These are phyloP conservation scores for Sepiola atlantica DNA, from an alignment of 2,888 invertebrate genomes.

Conservation along the genomic window DNA sequence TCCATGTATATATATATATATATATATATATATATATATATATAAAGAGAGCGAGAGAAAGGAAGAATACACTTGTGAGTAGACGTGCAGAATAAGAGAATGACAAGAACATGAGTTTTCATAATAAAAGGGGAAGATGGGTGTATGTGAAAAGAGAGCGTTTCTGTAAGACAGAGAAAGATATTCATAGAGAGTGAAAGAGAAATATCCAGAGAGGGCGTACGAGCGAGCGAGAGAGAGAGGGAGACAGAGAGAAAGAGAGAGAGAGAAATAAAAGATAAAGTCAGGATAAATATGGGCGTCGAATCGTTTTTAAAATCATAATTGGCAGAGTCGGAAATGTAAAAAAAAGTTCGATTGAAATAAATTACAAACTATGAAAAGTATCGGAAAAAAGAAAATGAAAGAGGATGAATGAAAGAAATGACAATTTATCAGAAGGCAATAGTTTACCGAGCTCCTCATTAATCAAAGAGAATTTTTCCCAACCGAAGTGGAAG, in stretches of 20 bases:
- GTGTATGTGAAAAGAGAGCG: too few species aligned
- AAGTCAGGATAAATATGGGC: background rate
- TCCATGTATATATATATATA: too few species aligned
- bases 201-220: background rate
- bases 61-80: too few species aligned
- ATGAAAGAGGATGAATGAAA: background rate
- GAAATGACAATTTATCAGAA: background rate
- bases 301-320: background rate
- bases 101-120: too few species aligned
- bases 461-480: background rate
- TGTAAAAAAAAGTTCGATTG: background rate
- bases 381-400: background rate
- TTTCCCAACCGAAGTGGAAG: background rate
- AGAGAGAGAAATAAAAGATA: background rate
- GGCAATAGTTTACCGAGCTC: background rate
- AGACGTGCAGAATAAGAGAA: too few species aligned
- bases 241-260: background rate
- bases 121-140: too few species aligned
- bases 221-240: background rate
- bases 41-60: too few species aligned
- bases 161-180: too few species aligned
- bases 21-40: too few species aligned
- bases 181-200: too few species aligned
- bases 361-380: background rate
- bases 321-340: constrained; percentile 32